Evolutionary conservation across 2,797 vertebrate genomes (phyloP).

Genomic region (Rhinella marina): DNA sequence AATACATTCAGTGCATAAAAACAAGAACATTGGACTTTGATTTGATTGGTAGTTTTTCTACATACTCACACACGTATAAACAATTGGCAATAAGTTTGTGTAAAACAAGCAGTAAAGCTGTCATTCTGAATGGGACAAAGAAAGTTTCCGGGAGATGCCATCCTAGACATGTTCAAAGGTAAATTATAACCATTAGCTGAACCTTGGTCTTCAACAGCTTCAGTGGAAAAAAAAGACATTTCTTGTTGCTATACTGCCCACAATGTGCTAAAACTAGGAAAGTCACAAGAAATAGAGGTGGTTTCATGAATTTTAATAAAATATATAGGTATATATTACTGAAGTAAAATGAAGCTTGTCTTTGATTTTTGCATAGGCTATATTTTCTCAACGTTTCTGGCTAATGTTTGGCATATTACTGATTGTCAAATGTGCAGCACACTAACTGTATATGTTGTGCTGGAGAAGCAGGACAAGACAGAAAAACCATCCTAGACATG

Average conservation of each 20-base stretch:
- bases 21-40: not conserved
- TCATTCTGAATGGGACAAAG: not conserved
- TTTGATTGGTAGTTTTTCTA: not conserved
- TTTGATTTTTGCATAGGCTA: not conserved
- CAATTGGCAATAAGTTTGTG: not conserved
- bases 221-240: not conserved
- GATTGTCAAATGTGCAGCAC: not conserved
- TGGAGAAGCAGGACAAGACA: not conserved
- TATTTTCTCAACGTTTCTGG: not conserved
- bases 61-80: not conserved
- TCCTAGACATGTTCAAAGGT: not conserved
- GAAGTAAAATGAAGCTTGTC: not conserved
- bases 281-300: not conserved
- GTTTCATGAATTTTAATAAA: not conserved
- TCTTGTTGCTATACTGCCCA: not conserved
- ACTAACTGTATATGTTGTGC: not conserved
- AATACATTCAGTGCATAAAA: not conserved
- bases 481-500: conserved; percentile 1
- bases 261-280: not conserved
- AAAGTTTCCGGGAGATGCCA: not conserved
- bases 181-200: conserved; percentile 11
- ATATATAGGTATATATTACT: not conserved
- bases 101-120: not conserved
- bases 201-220: not conserved
- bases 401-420: not conserved